Evolutionary conservation across 2,888 invertebrate species (phyloP).

Genomic region (Auanema sp.): DNA sequence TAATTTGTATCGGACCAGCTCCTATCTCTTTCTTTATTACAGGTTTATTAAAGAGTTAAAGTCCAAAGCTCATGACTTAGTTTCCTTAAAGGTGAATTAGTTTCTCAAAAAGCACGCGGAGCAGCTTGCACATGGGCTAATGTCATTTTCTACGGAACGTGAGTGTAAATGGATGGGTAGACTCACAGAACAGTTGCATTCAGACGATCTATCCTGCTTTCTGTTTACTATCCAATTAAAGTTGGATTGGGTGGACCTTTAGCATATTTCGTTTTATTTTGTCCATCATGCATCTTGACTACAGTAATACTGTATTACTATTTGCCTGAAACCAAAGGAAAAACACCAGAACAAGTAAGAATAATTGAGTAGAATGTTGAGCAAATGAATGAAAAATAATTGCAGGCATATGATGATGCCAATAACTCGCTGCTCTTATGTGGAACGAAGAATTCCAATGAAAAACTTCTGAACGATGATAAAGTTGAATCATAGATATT

Average conservation of each 20-base stretch:
- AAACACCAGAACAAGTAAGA: slow-evolving; percentile 20
- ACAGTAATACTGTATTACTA: slow-evolving; percentile 23
- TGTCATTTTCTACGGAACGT: slow-evolving; percentile 20
- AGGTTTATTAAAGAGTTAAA: slow-evolving; percentile 5
- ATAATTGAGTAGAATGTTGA: too few relatives aligned
- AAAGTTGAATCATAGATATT: too few relatives aligned
- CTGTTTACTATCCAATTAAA: slow-evolving; percentile 21
- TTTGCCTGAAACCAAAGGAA: slow-evolving; percentile 29
- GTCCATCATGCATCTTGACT: slow-evolving; percentile 21
- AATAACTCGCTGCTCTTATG: too few relatives aligned
- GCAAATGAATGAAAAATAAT: too few relatives aligned
- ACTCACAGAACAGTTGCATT: slow-evolving; percentile 1
- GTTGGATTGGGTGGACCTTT: slow-evolving; percentile 19
- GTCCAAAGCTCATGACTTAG: background rate
- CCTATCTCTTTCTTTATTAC: slow-evolving; percentile 30
- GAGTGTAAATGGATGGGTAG: slow-evolving; percentile 1
- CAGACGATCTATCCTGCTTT: slow-evolving; percentile 24
- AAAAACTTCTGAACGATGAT: too few relatives aligned
- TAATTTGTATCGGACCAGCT: slow-evolving; percentile 24
- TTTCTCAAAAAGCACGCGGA: slow-evolving; percentile 18
- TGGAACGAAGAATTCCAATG: too few relatives aligned
- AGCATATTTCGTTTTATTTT: slow-evolving; percentile 22
- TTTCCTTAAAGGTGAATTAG: slow-evolving; percentile 20
- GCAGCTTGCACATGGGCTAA: slow-evolving; percentile 30
- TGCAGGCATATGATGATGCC: too few relatives aligned